phyloP scores from a whole-genome alignment of 64 coral and sea anemone genomes.

The Astreopora myriophthalma region DNA sequence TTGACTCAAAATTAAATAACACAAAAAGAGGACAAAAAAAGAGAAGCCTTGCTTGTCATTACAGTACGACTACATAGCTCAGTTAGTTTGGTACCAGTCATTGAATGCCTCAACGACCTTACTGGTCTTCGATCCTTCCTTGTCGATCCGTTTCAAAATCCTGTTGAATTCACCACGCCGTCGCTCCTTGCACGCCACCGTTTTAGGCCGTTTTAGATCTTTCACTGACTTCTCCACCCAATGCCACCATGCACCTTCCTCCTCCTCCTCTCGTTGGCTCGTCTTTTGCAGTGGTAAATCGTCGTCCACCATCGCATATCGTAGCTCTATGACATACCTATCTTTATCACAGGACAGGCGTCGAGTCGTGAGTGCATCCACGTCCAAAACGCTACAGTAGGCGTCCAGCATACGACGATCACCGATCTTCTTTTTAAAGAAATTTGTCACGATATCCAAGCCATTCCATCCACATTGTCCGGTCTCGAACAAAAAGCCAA shows the following conservation, averaged over 20 bases:
- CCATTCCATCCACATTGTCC: not conserved
- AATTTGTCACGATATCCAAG: not conserved
- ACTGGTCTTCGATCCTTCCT: not conserved
- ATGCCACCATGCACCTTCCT: not conserved
- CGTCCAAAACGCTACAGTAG: not conserved
- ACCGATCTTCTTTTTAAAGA: not conserved
- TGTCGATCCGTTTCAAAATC: not conserved
- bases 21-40: no score
- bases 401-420: not conserved
- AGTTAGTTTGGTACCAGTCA: no score
- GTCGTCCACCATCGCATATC: not conserved
- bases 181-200: not conserved
- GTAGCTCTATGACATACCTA: not conserved
- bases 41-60: no score
- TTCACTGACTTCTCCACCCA: not conserved
- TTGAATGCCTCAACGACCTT: not conserved
- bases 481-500: not conserved
- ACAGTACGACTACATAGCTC: no score
- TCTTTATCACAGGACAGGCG: not conserved
- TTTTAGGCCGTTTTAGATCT: not conserved
- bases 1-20: no score
- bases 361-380: not conserved
- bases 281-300: not conserved
- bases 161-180: not conserved
- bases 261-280: not conserved